Evolutionary conservation across 2,888 invertebrate genomes (phyloP), one percentile per base, ranked within the genome.

Genomic region (Megamerina dolium): DNA sequence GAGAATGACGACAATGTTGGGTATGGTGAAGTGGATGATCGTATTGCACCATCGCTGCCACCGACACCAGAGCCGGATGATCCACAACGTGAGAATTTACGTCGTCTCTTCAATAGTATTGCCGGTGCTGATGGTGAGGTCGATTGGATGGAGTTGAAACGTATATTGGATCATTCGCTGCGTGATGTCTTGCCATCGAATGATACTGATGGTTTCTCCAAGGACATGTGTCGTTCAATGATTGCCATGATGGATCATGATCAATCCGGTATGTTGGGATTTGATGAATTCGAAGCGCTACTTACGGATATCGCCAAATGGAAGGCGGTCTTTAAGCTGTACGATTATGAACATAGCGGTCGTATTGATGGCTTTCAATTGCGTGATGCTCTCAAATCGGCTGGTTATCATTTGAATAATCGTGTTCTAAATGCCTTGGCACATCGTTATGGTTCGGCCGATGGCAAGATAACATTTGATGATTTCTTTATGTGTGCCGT

Each of bases 401-500:
- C 90, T 37, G 95, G 95, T 0, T 95, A 93, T 70, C 80, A 82
- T 40, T 77, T 96, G 55, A 96, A 95, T 74, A 90, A 90, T 66
- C 85, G 84, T 62, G 81, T 91, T 35, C 79, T 95, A 42, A 89
- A 90, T 69, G 84, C 88, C 14, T 74, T 96, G 47, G 90, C 91
- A 36, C 88, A 93, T 73, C 83, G 95, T 63, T 96, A 93, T 73
- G 88, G 91, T 41, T 83, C 86, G 52, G 78, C 80, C 50, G 82
- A 86, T 52, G 90, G 90, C 23, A 81, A 82, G 70, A 83, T 97
- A 46, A 80, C 84, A 53, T 95, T 96, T 68, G 94, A 95, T 61
- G 94, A 95, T 72, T 96, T 89, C 72, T 86, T 96, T 55, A 87
- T 91, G 84, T 94, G 93, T 70, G 81, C 92, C 20, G 87, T 94